Evolutionary conservation across 2,888 invertebrate species (phyloP), one percentile per base, ranked within the genome.

Genomic region (Cataglyphis albicans): DNA sequence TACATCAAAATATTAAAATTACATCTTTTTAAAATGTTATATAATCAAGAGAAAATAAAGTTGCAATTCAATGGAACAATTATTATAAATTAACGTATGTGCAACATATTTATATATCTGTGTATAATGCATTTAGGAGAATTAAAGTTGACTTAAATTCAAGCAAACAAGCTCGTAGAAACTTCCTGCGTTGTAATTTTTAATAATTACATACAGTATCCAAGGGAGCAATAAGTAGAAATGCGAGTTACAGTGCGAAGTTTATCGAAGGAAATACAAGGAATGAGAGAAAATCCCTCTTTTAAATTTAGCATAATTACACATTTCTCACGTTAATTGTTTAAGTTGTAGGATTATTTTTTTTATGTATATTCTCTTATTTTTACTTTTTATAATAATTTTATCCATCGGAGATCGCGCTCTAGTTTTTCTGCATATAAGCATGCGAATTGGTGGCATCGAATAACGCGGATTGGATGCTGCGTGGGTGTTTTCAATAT

Each of bases 141-240:
- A 67, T 76, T 76, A 76, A n/a, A 76, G 10, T 12, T 38, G 52
- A 38, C 25, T 64, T 76, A 67, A 67, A 67, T 67, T 9, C 3
- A 21, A 38, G 64, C 55, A 67, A 76, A 57, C n/a, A 57, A 67
- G 3, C 5, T 12, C n/a, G 5, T 7, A 41, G 2, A 64, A 48
- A 21, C 35, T 75, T 52, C 35, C 35, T 32, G 29, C n/a, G 3
- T 4, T 55, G 55, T 57, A 55, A 76, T 57, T 76, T 68, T 78
- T 87, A 88, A 88, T 73, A 88, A 78, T 86, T 88, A 81, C 70
- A 65, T 72, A 76, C 59, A 35, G 44, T 29, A 67, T 64, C 29
- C 73, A 3, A 12, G 68, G 41, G 86, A 18, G 18, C 21, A 76
- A 38, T 38, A 29, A 64, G 25, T 32, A 9, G 57, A 59, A n/a